These are phyloP conservation scores for Bombylius major DNA, from an alignment of 2,888 invertebrate genomes.

Conservation along the genomic window DNA sequence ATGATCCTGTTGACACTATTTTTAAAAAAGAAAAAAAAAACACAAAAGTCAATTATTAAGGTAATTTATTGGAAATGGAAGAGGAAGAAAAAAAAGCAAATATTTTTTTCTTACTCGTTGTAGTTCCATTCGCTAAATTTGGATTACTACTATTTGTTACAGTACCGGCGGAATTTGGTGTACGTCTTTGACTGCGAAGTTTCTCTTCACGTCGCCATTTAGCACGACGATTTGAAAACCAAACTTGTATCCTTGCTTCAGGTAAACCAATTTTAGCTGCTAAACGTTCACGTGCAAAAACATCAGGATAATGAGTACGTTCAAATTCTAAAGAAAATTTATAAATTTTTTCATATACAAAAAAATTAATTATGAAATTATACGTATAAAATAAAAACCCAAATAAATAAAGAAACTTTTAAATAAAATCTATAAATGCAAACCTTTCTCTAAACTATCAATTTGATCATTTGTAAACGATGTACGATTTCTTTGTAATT, in stretches of 20 bases:
- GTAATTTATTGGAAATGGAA: background rate
- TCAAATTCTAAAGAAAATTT: conserved; percentile 66
- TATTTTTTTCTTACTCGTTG: conserved; percentile 29
- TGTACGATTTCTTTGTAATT: conserved; percentile 92
- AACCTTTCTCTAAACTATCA: conserved; percentile 97
- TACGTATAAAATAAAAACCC: background rate
- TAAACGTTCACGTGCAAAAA: conserved; percentile 88
- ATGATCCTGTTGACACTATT: background rate
- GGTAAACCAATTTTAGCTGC: conserved; percentile 96
- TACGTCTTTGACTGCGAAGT: conserved; percentile 77
- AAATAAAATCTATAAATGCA: conserved; percentile 17
- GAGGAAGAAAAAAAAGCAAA: background rate
- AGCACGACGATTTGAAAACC: conserved; percentile 98
- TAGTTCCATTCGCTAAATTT: conserved; percentile 33
- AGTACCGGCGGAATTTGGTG: conserved; percentile 29
- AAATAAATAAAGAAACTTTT: background rate
- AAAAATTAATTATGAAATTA: background rate
- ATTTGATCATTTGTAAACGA: conserved; percentile 98
- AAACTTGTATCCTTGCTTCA: conserved; percentile 99
- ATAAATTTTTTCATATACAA: background rate
- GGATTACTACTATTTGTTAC: conserved; percentile 14
- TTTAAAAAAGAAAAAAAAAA: background rate
- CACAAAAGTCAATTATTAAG: background rate
- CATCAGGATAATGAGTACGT: conserved; percentile 94
- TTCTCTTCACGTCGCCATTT: conserved; percentile 99